phyloP scores from a whole-genome alignment of 1,140 invertebrate species.

The Drosophila sp. region DNA sequence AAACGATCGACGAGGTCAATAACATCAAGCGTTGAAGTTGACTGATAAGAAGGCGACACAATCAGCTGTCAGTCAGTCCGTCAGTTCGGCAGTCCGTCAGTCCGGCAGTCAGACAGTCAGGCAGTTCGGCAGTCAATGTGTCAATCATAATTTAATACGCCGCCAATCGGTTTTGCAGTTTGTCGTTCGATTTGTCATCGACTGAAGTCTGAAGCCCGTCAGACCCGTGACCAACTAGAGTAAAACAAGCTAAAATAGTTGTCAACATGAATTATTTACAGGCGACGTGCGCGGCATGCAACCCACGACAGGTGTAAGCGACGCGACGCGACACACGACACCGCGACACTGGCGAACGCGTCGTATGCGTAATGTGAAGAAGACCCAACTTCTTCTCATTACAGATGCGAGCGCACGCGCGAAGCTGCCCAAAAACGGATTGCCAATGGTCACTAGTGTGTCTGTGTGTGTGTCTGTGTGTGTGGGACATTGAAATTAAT shows the following conservation, averaged over 20 bases:
- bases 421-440: conserved; percentile 74
- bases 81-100: conserved; percentile 68
- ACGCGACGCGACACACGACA: too few relatives aligned
- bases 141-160: conserved; percentile 80
- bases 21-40: conserved; percentile 42
- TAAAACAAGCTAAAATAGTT: conserved; percentile 79
- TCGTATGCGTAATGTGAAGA: conserved; percentile 65
- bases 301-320: conserved; percentile 49
- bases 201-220: conserved; percentile 22
- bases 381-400: conserved; percentile 52
- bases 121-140: conserved; percentile 74
- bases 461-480: not conserved
- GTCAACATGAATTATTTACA: conserved; percentile 83
- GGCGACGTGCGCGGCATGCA: conserved; percentile 74
- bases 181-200: conserved; percentile 59
- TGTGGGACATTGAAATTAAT: conserved; percentile 72
- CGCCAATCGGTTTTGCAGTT: conserved; percentile 42
- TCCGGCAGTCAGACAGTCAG: conserved; percentile 72
- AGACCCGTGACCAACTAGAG: conserved; percentile 71
- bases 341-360: conserved; percentile 45
- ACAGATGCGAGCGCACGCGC: conserved; percentile 77
- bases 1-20: conserved; percentile 51
- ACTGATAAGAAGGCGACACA: conserved; percentile 41
- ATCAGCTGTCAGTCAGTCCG: conserved; percentile 35
- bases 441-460: conserved; percentile 25